Conservation (phyloP, 2,797 vertebrate genomes). For the Sardinella longiceps region DNA sequence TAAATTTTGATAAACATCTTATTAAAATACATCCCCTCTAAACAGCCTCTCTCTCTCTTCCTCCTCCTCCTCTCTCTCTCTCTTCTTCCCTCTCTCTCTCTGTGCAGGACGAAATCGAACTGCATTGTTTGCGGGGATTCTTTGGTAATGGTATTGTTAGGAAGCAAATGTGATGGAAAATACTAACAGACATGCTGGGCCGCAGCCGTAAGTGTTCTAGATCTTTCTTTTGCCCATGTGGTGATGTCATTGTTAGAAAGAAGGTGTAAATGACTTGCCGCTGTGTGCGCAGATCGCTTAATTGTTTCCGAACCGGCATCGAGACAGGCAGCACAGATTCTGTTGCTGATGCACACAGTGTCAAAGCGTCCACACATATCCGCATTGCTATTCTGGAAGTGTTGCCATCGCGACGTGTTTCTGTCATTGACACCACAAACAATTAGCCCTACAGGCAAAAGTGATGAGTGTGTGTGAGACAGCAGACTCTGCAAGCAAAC, state of each 20-base stretch:
- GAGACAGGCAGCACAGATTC: constrained; percentile 65
- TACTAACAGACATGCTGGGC: constrained; percentile 23
- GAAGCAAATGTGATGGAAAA: not conserved
- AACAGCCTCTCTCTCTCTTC: not conserved
- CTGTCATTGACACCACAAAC: not conserved
- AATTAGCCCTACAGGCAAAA: constrained; percentile 53
- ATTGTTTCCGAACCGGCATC: constrained; percentile 61
- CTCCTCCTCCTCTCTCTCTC: not conserved
- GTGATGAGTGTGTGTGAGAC: not conserved
- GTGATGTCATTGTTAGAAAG: constrained; percentile 30
- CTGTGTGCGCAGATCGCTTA: constrained; percentile 59
- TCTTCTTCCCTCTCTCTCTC: not conserved
- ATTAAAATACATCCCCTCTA: constrained; percentile 61
- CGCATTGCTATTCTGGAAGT: not conserved
- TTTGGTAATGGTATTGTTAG: not conserved
- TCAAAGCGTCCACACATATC: not conserved
- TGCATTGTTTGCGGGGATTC: constrained; percentile 30
- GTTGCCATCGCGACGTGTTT: not conserved
- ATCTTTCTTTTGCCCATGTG: constrained; percentile 60
- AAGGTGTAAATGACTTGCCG: constrained; percentile 56
- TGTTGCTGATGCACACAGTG: constrained; percentile 55
- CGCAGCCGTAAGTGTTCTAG: constrained; percentile 39
- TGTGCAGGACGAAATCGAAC: constrained; percentile 30
- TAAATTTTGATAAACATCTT: constrained; percentile 70
- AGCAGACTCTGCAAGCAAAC: no score